Conservation (phyloP, 2,113 vertebrate species). For the Sapajus apella region DNA sequence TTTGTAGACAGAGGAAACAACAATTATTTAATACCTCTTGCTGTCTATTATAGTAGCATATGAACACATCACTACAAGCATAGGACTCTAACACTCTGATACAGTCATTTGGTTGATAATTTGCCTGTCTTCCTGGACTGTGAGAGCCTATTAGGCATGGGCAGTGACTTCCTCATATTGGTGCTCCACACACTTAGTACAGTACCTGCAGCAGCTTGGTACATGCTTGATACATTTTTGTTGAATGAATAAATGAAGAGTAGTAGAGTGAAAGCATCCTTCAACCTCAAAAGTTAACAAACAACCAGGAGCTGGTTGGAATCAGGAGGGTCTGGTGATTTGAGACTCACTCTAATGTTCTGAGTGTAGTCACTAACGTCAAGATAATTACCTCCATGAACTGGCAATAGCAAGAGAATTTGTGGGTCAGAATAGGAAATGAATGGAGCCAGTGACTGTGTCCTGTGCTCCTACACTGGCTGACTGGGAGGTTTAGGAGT, state of each 20-base stretch:
- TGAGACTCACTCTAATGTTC: background rate
- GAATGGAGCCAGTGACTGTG: background rate
- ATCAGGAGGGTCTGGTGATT: background rate
- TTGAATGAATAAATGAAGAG: background rate
- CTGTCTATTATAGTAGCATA: background rate
- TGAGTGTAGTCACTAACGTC: background rate
- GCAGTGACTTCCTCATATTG: background rate
- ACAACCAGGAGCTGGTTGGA: background rate
- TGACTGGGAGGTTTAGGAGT: background rate
- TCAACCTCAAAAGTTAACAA: background rate
- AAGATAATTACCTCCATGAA: background rate
- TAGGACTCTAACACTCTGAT: background rate
- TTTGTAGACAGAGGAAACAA: background rate
- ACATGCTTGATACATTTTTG: background rate
- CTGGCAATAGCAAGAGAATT: background rate
- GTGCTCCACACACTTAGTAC: background rate
- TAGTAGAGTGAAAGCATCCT: background rate
- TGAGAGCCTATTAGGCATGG: background rate
- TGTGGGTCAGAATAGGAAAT: background rate
- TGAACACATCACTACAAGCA: background rate
- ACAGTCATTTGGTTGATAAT: background rate
- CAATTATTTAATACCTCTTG: background rate
- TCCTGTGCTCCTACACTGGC: background rate
- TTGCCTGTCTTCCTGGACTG: background rate
- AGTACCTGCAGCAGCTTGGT: background rate